Evolutionary conservation across 2,113 vertebrate species (phyloP), one percentile per base, ranked within the genome.

Genomic region (Eidolon helvum): DNA sequence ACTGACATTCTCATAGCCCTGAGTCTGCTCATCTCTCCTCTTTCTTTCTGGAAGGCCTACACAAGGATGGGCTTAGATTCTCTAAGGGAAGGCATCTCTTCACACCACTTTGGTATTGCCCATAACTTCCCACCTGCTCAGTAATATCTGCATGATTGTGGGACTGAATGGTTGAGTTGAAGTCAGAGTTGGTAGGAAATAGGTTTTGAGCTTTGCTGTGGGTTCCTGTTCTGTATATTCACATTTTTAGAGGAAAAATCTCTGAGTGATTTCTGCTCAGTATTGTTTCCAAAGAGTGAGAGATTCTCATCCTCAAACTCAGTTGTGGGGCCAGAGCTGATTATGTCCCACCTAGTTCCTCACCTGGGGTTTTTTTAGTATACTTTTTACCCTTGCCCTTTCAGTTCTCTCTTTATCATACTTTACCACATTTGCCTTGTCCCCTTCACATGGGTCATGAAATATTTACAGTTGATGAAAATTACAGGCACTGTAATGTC

Each of bases 161-260:
- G 28, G 2, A 79, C 75, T 68, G 38, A 92, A 26, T 68, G 78
- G 38, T 84, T 68, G 43, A 45, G 10, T 61, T 75, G 24, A 94
- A 95, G 45, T n/a, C 40, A 75, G n/a, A 72, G 84, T 78, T 85
- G 57, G 35, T 96, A n/a, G 80, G 30, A 94, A 88, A 5, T 87
- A 79, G 30, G 9, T 90, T 89, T 95, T 79, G 75, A 87, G 14
- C 19, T 90, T 90, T 33, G 26, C 35, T 88, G 11, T 91, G 66
- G 78, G 28, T 26, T 88, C 33, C 30, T 61, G 5, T 88, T 90
- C 33, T 77, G 5, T 91, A 21, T 90, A 53, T 86, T 84, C 30
- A 84, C 69, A 88, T 84, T 79, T 90, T 78, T n/a, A 43, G 77
- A 74, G 38, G 55, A 43, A 61, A 80, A 88, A 88, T 18, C 4